Conservation (phyloP, 2,113 vertebrate genomes). For the Dipodomys merriami region DNA sequence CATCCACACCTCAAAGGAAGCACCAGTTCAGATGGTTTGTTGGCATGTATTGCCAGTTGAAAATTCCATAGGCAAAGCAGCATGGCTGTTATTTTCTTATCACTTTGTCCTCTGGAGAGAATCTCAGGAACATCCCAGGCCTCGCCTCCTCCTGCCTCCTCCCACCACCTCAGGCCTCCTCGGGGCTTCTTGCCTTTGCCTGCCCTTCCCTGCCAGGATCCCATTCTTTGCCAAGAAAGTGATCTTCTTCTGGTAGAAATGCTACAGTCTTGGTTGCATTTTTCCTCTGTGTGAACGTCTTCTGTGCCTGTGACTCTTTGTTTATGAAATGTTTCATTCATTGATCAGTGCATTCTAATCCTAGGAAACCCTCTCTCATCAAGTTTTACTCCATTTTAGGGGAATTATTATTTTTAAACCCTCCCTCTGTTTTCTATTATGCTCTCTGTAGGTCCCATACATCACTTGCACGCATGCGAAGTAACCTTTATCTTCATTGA, state of each 20-base stretch:
- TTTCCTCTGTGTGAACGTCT: conserved; percentile 51
- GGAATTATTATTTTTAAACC: conserved; percentile 60
- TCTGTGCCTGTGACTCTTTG: conserved; percentile 42
- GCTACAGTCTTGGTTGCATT: conserved; percentile 53
- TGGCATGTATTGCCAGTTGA: not conserved
- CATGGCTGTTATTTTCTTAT: not conserved
- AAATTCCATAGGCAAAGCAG: conserved; percentile 8
- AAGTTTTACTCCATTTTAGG: conserved; percentile 60
- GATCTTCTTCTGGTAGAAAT: conserved; percentile 48
- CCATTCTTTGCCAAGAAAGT: conserved; percentile 58
- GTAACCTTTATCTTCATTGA: conserved; percentile 58
- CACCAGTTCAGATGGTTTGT: not conserved
- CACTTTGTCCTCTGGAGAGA: not conserved
- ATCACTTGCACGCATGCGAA: conserved; percentile 56
- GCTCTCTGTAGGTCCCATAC: conserved; percentile 55
- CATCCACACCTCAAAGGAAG: conserved; percentile 17
- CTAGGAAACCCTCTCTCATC: not conserved
- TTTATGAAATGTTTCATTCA: conserved; percentile 72
- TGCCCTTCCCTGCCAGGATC: conserved; percentile 42
- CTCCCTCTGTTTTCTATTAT: conserved; percentile 52
- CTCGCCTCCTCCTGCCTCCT: no score
- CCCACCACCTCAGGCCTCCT: not conserved
- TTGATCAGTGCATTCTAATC: conserved; percentile 54
- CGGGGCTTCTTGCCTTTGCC: not conserved
- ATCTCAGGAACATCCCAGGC: no score